Conservation (phyloP, 2,888 invertebrate genomes). For the Hypolimnas misippus region DNA sequence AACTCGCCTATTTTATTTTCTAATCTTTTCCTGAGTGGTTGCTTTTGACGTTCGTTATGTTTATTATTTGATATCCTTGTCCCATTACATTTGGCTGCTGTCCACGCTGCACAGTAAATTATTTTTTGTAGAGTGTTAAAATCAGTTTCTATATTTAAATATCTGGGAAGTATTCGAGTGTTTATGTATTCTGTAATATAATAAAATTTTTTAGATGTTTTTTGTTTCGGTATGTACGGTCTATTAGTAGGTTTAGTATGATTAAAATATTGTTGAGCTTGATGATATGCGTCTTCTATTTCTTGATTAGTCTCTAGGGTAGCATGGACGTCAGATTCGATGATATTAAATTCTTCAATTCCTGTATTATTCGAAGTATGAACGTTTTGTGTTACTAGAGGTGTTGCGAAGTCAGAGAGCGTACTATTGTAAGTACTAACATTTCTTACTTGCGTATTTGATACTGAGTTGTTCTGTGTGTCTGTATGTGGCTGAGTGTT, state of each 20-base stretch:
- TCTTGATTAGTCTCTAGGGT: background rate
- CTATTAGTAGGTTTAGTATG: background rate
- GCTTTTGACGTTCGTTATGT: background rate
- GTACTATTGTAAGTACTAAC: no score
- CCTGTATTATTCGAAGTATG: no score
- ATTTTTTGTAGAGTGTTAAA: background rate
- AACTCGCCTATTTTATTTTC: constrained; percentile 3
- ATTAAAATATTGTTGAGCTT: background rate
- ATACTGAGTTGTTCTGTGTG: no score
- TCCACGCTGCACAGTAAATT: background rate
- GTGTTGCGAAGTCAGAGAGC: no score
- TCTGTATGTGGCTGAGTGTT: no score
- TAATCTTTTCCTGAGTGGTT: background rate
- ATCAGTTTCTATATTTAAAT: background rate
- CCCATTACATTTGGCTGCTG: background rate
- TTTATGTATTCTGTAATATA: background rate
- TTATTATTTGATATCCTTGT: background rate
- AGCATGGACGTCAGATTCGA: no score
- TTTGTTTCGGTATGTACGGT: constrained; percentile 5
- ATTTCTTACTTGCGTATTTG: no score
- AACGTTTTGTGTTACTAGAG: no score
- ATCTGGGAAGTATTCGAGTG: background rate
- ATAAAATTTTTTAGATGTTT: background rate
- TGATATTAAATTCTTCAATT: no score
- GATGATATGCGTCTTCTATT: background rate